Evolutionary conservation across 2,888 invertebrate species (phyloP).

Genomic region (Cephus spinipes): DNA sequence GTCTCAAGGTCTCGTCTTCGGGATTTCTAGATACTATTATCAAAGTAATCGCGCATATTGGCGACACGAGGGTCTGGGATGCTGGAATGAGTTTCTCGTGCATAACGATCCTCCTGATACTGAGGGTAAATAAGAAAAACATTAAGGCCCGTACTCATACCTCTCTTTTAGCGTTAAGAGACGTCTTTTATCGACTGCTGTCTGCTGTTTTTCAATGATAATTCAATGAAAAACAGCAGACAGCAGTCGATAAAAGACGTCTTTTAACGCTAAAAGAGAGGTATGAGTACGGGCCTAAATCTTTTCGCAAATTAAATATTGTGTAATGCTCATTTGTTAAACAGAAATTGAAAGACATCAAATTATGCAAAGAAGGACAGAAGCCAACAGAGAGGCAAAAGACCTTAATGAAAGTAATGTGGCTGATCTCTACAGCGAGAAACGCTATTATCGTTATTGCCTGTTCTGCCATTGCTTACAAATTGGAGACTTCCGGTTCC

Average conservation of each 20-base stretch:
- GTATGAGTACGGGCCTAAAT: no score
- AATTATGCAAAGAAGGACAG: conserved; percentile 63
- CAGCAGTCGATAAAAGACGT: no score
- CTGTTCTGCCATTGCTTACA: conserved; percentile 77
- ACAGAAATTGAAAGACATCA: conserved; percentile 81
- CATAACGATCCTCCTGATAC: conserved; percentile 77
- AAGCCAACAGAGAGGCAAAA: conserved; percentile 65
- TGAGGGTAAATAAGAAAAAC: conserved; percentile 74
- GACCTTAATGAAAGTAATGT: conserved; percentile 72
- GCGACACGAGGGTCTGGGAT: conserved; percentile 77
- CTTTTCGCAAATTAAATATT: background rate
- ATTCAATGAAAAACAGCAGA: no score
- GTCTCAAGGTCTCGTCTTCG: conserved; percentile 78
- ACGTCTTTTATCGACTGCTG: no score
- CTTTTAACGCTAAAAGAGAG: no score
- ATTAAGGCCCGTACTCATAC: no score
- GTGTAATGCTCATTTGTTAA: background rate
- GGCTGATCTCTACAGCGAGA: conserved; percentile 84
- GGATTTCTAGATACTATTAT: conserved; percentile 81
- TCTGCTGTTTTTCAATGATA: no score
- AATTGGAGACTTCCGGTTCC: conserved; percentile 68
- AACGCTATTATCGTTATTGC: conserved; percentile 86
- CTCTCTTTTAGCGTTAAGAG: no score
- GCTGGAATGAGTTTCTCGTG: conserved; percentile 79
- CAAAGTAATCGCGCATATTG: conserved; percentile 78